Conservation (phyloP, 2,797 vertebrate genomes). For the Leptodactylus fallax region DNA sequence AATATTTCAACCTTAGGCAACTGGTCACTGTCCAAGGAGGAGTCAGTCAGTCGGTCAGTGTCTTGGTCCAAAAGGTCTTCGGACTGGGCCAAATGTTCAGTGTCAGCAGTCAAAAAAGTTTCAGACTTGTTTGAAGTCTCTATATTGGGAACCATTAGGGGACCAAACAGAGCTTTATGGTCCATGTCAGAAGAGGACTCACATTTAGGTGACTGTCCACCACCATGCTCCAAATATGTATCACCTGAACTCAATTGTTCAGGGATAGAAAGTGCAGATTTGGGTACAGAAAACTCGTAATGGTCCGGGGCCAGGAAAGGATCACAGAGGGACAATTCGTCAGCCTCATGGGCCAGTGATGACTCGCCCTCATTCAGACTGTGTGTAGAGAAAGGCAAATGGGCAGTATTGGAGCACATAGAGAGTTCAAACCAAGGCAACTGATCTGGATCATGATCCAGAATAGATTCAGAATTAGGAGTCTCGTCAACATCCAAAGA, state of each 20-base stretch:
- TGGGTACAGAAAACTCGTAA: neutral
- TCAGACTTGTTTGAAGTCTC: neutral
- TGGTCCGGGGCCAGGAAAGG: neutral
- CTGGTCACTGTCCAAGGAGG: conserved; percentile 1
- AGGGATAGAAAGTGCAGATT: neutral
- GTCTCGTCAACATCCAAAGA: neutral
- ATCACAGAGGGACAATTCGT: conserved; percentile 20
- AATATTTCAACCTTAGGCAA: neutral
- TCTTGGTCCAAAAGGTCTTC: neutral
- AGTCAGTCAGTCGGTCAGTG: neutral
- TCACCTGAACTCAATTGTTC: neutral
- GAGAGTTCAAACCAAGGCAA: conserved; percentile 17
- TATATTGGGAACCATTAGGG: neutral
- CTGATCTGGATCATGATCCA: neutral
- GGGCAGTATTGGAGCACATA: neutral
- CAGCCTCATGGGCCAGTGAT: neutral
- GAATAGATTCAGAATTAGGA: neutral
- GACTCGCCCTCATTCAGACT: neutral
- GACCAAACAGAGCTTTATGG: neutral
- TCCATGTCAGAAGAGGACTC: neutral
- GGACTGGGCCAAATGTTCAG: neutral
- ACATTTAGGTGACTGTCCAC: neutral
- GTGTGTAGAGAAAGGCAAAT: neutral
- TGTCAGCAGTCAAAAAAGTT: neutral
- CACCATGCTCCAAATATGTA: neutral